Conservation (phyloP, 2,888 invertebrate genomes). For the Latheticus oryzae region DNA sequence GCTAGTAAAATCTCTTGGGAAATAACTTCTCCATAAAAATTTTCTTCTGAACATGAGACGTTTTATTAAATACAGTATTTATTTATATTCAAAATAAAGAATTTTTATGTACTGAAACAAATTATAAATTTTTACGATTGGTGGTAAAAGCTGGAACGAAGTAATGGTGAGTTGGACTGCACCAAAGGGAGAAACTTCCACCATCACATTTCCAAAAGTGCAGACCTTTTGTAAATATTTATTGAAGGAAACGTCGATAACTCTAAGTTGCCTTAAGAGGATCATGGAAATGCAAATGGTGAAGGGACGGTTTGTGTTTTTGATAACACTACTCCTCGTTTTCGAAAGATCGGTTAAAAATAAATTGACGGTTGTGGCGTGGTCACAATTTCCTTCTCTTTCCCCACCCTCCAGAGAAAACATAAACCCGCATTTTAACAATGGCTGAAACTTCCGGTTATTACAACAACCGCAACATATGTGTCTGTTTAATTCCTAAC, state of each 20-base stretch:
- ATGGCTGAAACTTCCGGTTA: conserved; percentile 37
- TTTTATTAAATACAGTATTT: conserved; percentile 11
- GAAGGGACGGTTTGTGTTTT: conserved; percentile 16
- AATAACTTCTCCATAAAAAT: conserved; percentile 8
- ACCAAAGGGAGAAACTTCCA: conserved; percentile 29
- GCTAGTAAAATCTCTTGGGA: neutral
- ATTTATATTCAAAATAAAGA: conserved; percentile 22
- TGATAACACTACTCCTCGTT: conserved; percentile 3
- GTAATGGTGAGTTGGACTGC: conserved; percentile 4
- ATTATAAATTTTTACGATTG: conserved; percentile 8
- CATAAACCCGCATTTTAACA: conserved; percentile 36
- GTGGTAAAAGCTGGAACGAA: conserved; percentile 2
- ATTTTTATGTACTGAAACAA: conserved; percentile 12
- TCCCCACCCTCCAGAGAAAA: conserved; percentile 18
- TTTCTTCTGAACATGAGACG: neutral
- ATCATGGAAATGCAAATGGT: conserved; percentile 30
- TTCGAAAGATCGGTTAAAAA: conserved; percentile 24
- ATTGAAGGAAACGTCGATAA: conserved; percentile 34
- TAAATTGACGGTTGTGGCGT: conserved; percentile 30
- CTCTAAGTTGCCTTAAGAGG: conserved; percentile 14
- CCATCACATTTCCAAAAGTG: conserved; percentile 33
- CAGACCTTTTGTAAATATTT: conserved; percentile 38
- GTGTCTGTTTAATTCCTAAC: conserved; percentile 32
- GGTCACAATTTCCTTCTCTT: conserved; percentile 34
- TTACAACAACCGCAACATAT: conserved; percentile 39